Base-by-base conservation (phyloP, 2,797 vertebrate species). In the Thaleichthys pacificus region DNA sequence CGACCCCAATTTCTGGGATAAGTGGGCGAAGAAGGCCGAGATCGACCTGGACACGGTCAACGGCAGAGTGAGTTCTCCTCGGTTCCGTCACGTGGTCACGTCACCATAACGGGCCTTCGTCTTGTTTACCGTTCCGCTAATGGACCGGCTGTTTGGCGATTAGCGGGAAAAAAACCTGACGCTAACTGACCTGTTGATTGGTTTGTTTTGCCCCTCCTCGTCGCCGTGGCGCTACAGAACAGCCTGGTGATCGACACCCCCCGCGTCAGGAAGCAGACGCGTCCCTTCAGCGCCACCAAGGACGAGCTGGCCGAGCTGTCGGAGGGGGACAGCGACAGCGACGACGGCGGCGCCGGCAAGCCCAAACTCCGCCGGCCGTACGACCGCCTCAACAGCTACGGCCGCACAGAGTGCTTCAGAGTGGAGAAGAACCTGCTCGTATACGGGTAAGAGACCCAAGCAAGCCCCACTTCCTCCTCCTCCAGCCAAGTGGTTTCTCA, bases 1-100 rank as follows among this genome's bases (percentile, higher is more conserved):
- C 84, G 97, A 99, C 91, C 97, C 97, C 9, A 98, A 99, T 90
- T 99, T 99, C 92, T 99, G 97, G 97, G 97, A 99, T 87, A 99
- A 99, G 87, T 99, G 97, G 97, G 97, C 97, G 56, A 96, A 99
- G 91, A 97, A 98, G 81, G 97, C 97, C 66, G 97, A 99, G 92
- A 96, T 99, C 73, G 97, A 99, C 85, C 88, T 97, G 71, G 97
- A 99, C 1, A 93, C 95, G 63, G 92, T 96, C 84, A 99, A 96
- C 70, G 96, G 96, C 79, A 95, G 97, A 95, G 98, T 99, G 93
- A 94, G 96, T 95, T 77, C 64, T 42, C 28, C 17, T 6, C 15
- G 5, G 32, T 35, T 35, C 32, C 8, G 32, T 35, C 32, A 35
- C 32, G 32, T 35, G 5, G 32, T 35, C 32, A 35, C 2, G 32